Percentiles rank a stretch among this genome's conserved stretches.
Conservation (phyloP, 53 echinoderm and acorn worm genomes). For the Paracentrotus lividus region DNA sequence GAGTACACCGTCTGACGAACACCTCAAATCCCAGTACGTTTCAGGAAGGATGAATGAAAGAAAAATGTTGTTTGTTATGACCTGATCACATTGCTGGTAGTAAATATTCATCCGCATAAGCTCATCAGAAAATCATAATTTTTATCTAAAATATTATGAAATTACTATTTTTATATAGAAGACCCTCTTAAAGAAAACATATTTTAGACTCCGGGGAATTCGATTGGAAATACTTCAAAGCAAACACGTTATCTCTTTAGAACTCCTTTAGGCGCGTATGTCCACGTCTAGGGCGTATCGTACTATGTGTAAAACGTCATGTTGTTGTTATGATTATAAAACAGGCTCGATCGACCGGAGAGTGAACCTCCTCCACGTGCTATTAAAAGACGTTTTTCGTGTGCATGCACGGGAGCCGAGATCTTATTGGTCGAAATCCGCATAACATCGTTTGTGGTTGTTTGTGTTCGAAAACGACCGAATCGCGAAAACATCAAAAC, state of each 20-base stretch:
- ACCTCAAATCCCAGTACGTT: neutral
- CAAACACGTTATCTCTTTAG: neutral
- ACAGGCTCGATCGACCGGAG: neutral
- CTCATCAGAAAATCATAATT: neutral
- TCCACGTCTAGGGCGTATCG: slow-evolving; percentile 55
- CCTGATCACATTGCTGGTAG: neutral
- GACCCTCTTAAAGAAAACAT: neutral
- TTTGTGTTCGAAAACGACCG: slow-evolving; percentile 60
- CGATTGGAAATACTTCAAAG: no score
- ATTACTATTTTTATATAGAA: no score
- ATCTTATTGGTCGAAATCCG: slow-evolving; percentile 47
- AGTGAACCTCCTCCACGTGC: slow-evolving; percentile 52
- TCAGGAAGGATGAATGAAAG: slow-evolving; percentile 56
- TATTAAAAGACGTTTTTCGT: slow-evolving; percentile 50
- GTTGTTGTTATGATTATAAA: slow-evolving; percentile 53
- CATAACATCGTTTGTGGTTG: slow-evolving; percentile 25
- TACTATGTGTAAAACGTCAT: slow-evolving; percentile 45
- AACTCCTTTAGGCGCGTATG: slow-evolving; percentile 35
- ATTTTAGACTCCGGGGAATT: neutral
- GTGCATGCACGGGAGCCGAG: neutral
- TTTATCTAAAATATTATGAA: neutral
- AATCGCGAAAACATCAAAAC: slow-evolving; percentile 6
- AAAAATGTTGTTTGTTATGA: slow-evolving; percentile 64
- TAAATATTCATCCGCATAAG: slow-evolving; percentile 33
- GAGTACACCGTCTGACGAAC: slow-evolving; percentile 1